Evolutionary conservation across 2,797 vertebrate species (phyloP), one percentile per base, ranked within the genome.

Genomic region (Anableps anableps): DNA sequence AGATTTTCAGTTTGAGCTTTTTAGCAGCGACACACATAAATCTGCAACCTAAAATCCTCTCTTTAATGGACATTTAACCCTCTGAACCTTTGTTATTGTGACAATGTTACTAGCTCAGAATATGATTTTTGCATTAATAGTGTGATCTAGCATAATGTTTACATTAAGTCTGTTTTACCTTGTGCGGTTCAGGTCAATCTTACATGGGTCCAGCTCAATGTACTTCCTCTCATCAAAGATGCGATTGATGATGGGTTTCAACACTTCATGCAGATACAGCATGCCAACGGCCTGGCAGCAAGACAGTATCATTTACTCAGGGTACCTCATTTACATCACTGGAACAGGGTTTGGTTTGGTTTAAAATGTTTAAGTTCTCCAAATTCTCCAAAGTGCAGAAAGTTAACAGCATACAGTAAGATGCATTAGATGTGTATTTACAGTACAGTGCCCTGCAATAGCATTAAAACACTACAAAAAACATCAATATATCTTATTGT

Each of bases 141-240:
- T 80, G 51, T 71, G 60, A 80, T 70, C 16, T 60, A 79, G 29
- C 31, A 70, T 34, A 17, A 80, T 55, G 48, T 38, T 48, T 31
- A 41, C 23, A 29, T 26, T 29, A 72, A 16, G 17, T 76, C 36
- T 17, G 64, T 75, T 83, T 91, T 91, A 94, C 97, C 97, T 97
- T 78, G 94, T 93, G 53, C 94, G 94, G 89, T 96, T 96, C 85
- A 97, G 92, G 86, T 97, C 97, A 78, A 98, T 98, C 94, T 97
- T 99, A 90, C 97, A 93, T 0, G 98, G 97, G 81, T 99, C 97
- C 89, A 99, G 93, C 86, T 99, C 98, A 36, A 99, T 94, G 4
- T 98, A 98, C 80, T 97, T 99, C 94, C 95, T 97, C 91, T 99
- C 97, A 80, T 98, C 97, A 17, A 98, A 98, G 92, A 99, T 93